Conservation (phyloP, 2,888 invertebrate genomes). For the Margaritifera margaritifera region DNA sequence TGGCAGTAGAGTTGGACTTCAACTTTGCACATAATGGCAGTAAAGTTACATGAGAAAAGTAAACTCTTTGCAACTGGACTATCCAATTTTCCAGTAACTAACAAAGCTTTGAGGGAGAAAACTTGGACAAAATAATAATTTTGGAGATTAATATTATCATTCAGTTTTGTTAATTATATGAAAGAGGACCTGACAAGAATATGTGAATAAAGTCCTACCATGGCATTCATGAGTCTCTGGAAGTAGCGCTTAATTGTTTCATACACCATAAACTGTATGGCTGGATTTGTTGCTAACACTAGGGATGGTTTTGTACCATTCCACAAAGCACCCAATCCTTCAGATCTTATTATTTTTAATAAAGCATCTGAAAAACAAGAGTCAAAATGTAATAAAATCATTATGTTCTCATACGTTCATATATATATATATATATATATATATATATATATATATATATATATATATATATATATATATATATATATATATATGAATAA, state of each 20-base stretch:
- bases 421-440: too few species aligned
- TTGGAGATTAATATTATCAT: background rate
- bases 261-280: conserved; percentile 93
- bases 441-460: too few species aligned
- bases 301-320: conserved; percentile 88
- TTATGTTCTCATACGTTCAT: background rate
- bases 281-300: conserved; percentile 90
- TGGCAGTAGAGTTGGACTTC: too few species aligned
- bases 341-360: conserved; percentile 80
- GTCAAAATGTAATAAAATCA: background rate
- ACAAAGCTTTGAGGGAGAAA: too few species aligned
- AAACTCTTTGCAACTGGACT: too few species aligned
- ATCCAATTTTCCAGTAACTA: too few species aligned
- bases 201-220: conserved; percentile 28
- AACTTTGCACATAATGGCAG: too few species aligned
- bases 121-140: background rate
- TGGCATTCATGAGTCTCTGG: conserved; percentile 62
- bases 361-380: conserved; percentile 78
- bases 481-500: background rate
- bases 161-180: background rate
- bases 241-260: conserved; percentile 86
- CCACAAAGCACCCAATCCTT: conserved; percentile 86
- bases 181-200: background rate
- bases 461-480: too few species aligned
- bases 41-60: too few species aligned